Evolutionary conservation across 2,113 vertebrate genomes (phyloP).

Genomic region (western clawed frog (Xenopus tropicalis)): DNA sequence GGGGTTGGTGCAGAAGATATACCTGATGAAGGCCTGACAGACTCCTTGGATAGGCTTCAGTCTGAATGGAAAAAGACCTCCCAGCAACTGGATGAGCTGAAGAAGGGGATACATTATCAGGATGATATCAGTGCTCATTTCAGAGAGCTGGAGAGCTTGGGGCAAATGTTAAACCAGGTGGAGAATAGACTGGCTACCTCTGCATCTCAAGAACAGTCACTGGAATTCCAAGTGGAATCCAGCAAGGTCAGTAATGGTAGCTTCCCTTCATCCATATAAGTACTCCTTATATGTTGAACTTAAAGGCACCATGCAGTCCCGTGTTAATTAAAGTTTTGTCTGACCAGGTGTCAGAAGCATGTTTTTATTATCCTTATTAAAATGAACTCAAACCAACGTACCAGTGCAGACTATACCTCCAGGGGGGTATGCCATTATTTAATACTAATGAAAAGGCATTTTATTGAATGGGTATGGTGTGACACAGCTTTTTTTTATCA

Average conservation of each 20-base stretch:
- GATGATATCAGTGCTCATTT: conserved; percentile 69
- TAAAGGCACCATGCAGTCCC: too few relatives aligned
- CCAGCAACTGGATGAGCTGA: conserved; percentile 66
- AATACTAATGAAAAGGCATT: too few relatives aligned
- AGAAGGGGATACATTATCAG: conserved; percentile 67
- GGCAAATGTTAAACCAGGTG: conserved; percentile 63
- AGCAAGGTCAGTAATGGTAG: conserved; percentile 70
- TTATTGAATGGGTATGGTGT: too few relatives aligned
- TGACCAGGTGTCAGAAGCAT: too few relatives aligned
- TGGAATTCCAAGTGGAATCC: conserved; percentile 59
- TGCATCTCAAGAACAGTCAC: conserved; percentile 46
- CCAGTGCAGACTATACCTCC: too few relatives aligned
- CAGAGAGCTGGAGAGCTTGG: conserved; percentile 67
- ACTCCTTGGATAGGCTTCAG: conserved; percentile 59
- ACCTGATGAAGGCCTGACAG: conserved; percentile 58
- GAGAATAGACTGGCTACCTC: conserved; percentile 65
- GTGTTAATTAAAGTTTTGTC: too few relatives aligned
- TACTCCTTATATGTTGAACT: too few relatives aligned
- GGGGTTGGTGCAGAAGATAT: conserved; percentile 64
- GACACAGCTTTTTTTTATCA: too few relatives aligned
- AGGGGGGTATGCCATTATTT: too few relatives aligned
- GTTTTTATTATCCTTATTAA: too few relatives aligned
- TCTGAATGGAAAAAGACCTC: conserved; percentile 69
- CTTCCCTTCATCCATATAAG: too few relatives aligned
- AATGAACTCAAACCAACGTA: too few relatives aligned